These are phyloP conservation scores for Eupeodes latifasciatus DNA, from an alignment of 2,888 invertebrate species.

Conservation along the genomic window DNA sequence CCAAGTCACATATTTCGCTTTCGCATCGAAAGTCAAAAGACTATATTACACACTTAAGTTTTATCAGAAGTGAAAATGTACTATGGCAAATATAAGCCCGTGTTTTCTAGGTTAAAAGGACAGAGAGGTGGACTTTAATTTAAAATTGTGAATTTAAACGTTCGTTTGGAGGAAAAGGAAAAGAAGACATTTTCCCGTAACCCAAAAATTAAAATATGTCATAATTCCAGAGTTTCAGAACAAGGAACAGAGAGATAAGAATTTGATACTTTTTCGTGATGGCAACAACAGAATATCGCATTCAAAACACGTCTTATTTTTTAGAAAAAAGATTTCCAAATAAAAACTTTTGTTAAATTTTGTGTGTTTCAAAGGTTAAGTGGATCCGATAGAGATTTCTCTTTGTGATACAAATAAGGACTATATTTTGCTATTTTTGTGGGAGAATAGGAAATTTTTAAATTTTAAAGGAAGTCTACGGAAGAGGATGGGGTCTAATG, in stretches of 20 bases:
- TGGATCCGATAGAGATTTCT: not conserved
- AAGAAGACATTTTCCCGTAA: not conserved
- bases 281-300: not conserved
- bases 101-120: not conserved
- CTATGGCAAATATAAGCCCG: not conserved
- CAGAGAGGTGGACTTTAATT: not conserved
- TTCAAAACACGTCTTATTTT: constrained; percentile 28
- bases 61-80: not conserved
- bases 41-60: not conserved
- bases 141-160: constrained; percentile 19
- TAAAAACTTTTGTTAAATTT: not conserved
- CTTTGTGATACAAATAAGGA: constrained; percentile 9
- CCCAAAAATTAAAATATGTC: constrained; percentile 22
- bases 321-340: constrained; percentile 1
- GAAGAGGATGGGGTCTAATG: too few species aligned
- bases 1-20: not conserved
- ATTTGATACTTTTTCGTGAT: not conserved
- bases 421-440: not conserved
- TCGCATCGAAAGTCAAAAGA: not conserved
- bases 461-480: too few species aligned
- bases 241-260: not conserved
- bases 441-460: not conserved
- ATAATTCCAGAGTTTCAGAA: not conserved
- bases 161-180: not conserved
- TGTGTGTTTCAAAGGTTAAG: constrained; percentile 22